These are phyloP conservation scores for Hestina assimilis DNA, from an alignment of 1,140 invertebrate species.

Conservation along the genomic window DNA sequence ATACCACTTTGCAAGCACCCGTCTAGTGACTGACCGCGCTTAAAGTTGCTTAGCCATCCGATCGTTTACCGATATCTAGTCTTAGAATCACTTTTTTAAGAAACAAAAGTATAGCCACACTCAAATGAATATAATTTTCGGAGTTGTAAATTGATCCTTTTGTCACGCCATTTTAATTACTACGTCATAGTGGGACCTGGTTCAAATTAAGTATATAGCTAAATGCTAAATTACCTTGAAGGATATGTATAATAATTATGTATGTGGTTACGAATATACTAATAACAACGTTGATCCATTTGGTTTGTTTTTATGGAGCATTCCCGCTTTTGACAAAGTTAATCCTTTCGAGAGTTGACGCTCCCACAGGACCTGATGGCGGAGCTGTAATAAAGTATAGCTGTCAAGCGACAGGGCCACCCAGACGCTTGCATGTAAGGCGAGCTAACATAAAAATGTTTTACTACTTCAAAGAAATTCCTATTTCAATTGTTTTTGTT, in stretches of 20 bases:
- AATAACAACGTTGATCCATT: slow-evolving; percentile 1
- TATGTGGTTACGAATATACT: too few species aligned
- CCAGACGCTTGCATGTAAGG: slow-evolving; percentile 32
- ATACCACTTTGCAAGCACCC: too few species aligned
- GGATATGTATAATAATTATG: too few species aligned
- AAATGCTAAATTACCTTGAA: too few species aligned
- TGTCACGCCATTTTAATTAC: neutral
- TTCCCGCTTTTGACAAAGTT: slow-evolving; percentile 37
- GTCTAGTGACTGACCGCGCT: too few species aligned
- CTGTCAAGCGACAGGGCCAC: slow-evolving; percentile 49
- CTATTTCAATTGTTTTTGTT: too few species aligned
- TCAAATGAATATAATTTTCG: neutral
- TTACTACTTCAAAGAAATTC: too few species aligned
- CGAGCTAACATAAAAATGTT: slow-evolving; percentile 47
- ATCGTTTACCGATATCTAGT: too few species aligned
- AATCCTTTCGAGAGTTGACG: slow-evolving; percentile 42
- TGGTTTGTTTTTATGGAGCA: slow-evolving; percentile 17
- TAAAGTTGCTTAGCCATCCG: too few species aligned
- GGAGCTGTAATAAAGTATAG: slow-evolving; percentile 63
- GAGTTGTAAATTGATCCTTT: neutral
- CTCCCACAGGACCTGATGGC: slow-evolving; percentile 21
- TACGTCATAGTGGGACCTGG: neutral
- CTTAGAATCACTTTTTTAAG: too few species aligned
- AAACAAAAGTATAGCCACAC: too few species aligned
- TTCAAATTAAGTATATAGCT: too few species aligned